Conservation (phyloP, 2,113 vertebrate species). For the Tetrao urogallus region DNA sequence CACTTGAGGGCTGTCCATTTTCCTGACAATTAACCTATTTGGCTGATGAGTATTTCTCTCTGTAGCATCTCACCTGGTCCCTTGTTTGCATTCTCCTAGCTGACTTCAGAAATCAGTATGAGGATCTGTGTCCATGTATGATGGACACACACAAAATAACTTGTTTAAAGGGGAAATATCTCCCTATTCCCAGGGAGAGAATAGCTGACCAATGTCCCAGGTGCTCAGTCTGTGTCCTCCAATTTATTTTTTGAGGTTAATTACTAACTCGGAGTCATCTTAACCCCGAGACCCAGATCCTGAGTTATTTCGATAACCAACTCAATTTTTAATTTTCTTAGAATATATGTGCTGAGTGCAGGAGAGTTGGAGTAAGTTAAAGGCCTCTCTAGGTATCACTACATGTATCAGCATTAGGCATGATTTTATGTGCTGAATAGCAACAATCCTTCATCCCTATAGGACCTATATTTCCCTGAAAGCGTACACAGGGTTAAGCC, state of each 20-base stretch:
- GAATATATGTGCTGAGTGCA: not conserved
- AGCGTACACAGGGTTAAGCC: not conserved
- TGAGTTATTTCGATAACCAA: not conserved
- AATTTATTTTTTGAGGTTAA: not conserved
- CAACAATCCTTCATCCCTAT: not conserved
- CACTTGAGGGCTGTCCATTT: not conserved
- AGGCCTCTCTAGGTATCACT: not conserved
- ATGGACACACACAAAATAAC: not conserved
- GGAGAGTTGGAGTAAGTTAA: not conserved
- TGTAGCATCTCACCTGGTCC: not conserved
- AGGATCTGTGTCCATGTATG: not conserved
- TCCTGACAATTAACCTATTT: not conserved
- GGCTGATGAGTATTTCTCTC: not conserved
- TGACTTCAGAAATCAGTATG: not conserved
- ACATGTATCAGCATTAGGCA: not conserved
- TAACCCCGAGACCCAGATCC: not conserved
- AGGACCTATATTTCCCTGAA: not conserved
- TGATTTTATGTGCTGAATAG: not conserved
- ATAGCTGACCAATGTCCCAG: not conserved
- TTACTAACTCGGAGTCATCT: not conserved
- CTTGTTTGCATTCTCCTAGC: not conserved
- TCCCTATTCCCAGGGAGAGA: not conserved
- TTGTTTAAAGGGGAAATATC: not conserved
- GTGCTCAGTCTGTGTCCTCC: not conserved
- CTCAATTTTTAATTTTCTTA: not conserved